These are phyloP conservation scores for Pterocles gutturalis DNA, from an alignment of 2,113 vertebrate genomes.

Conservation along the genomic window DNA sequence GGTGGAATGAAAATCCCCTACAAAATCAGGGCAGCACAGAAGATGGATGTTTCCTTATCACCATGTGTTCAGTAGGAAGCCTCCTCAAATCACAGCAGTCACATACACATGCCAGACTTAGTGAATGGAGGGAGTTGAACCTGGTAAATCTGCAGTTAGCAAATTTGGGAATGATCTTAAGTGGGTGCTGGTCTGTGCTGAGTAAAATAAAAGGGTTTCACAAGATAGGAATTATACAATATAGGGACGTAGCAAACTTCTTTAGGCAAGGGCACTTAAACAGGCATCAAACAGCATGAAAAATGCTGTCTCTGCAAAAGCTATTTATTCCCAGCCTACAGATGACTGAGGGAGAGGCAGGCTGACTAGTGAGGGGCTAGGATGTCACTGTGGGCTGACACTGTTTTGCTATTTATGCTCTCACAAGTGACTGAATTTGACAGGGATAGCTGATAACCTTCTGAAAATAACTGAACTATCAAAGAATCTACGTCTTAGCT, in stretches of 20 bases:
- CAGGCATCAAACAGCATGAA: neutral
- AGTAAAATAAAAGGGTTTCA: neutral
- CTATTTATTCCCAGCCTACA: conserved; percentile 29
- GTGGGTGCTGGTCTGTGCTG: neutral
- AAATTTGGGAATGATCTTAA: neutral
- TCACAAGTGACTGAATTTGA: conserved; percentile 7
- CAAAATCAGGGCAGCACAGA: neutral
- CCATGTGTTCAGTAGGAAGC: neutral
- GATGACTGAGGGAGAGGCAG: neutral
- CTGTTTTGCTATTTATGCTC: conserved; percentile 20
- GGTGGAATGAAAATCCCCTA: neutral
- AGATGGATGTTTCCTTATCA: neutral
- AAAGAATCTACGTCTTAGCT: neutral
- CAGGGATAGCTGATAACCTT: conserved; percentile 33
- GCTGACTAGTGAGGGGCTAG: neutral
- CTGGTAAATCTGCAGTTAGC: conserved; percentile 47
- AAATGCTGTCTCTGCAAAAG: neutral
- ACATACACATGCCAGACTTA: neutral
- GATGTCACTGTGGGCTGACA: neutral
- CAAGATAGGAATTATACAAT: neutral
- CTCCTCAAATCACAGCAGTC: neutral
- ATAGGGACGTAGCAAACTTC: neutral
- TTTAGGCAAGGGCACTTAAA: neutral
- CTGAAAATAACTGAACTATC: conserved; percentile 38
- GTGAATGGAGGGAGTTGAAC: conserved; percentile 10